Evolutionary conservation across 1,140 invertebrate genomes (phyloP).

Genomic region (Ctenoplectra terminalis): DNA sequence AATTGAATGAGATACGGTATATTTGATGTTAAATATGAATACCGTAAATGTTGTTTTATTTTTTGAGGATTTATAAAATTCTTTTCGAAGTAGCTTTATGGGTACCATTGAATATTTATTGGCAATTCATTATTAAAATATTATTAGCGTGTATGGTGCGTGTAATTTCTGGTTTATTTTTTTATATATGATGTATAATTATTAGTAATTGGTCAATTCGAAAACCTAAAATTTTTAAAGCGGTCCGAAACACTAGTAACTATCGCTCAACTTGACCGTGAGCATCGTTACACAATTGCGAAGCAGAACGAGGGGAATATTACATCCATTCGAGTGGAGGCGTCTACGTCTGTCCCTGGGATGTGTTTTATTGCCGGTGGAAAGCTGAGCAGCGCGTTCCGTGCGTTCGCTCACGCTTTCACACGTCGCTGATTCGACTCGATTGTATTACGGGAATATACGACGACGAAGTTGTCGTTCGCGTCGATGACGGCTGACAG

Average conservation of each 20-base stretch:
- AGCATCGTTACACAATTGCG: constrained; percentile 13
- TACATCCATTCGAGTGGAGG: not conserved
- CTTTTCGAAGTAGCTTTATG: too few relatives aligned
- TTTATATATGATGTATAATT: too few relatives aligned
- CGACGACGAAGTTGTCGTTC: constrained; percentile 44
- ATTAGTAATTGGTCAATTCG: not conserved
- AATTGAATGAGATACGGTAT: too few relatives aligned
- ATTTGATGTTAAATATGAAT: too few relatives aligned
- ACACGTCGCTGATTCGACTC: constrained; percentile 34
- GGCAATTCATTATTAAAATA: too few relatives aligned
- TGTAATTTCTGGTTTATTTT: too few relatives aligned
- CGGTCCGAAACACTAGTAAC: not conserved
- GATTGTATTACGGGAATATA: constrained; percentile 32
- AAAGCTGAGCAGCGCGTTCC: not conserved
- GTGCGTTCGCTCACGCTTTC: constrained; percentile 11
- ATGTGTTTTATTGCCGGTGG: constrained; percentile 15
- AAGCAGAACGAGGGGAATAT: not conserved
- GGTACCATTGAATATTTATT: too few relatives aligned
- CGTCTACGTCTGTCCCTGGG: not conserved
- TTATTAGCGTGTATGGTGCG: too few relatives aligned
- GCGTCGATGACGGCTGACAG: constrained; percentile 60
- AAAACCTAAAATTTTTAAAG: not conserved
- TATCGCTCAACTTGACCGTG: not conserved
- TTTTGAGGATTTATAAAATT: too few relatives aligned
- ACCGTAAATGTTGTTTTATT: too few relatives aligned